phyloP scores from a whole-genome alignment of 1,140 invertebrate genomes.

The Pseudomyrmex pallidus region DNA sequence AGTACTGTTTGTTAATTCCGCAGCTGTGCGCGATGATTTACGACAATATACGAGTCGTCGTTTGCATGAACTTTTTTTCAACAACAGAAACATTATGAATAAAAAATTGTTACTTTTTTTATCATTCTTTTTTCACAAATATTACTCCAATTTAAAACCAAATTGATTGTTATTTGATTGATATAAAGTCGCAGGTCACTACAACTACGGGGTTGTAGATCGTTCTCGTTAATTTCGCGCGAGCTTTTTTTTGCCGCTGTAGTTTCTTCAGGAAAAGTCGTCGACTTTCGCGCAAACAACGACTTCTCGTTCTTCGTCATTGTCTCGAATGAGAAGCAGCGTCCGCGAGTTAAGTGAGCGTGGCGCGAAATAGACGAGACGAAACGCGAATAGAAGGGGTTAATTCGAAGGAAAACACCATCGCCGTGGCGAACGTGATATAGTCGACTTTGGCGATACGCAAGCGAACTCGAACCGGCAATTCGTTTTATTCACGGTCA shows the following conservation, averaged over 20 bases:
- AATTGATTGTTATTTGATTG: not conserved
- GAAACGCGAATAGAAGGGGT: constrained; percentile 18
- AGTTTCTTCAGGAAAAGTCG: constrained; percentile 31
- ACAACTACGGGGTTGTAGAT: constrained; percentile 4
- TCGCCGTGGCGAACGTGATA: constrained; percentile 58
- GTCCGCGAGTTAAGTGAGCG: constrained; percentile 29
- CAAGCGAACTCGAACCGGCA: constrained; percentile 56
- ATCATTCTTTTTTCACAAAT: not conserved
- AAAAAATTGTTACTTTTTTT: not conserved
- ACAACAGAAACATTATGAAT: not conserved
- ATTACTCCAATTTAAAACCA: not conserved
- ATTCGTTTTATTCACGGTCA: constrained; percentile 75
- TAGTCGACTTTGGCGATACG: constrained; percentile 42
- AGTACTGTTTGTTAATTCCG: constrained; percentile 2
- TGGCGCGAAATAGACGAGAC: not conserved
- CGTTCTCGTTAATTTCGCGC: constrained; percentile 28
- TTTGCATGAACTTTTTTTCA: not conserved
- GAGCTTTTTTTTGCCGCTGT: constrained; percentile 18
- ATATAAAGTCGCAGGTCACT: not conserved
- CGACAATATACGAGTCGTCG: not conserved
- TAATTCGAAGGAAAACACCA: constrained; percentile 59
- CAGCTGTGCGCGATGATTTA: constrained; percentile 4
- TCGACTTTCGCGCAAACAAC: constrained; percentile 43
- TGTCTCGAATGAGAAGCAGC: constrained; percentile 33
- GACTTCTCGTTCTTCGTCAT: constrained; percentile 11